Evolutionary conservation across 2,797 vertebrate genomes (phyloP).

Genomic region (Enteromius fasciolatus): DNA sequence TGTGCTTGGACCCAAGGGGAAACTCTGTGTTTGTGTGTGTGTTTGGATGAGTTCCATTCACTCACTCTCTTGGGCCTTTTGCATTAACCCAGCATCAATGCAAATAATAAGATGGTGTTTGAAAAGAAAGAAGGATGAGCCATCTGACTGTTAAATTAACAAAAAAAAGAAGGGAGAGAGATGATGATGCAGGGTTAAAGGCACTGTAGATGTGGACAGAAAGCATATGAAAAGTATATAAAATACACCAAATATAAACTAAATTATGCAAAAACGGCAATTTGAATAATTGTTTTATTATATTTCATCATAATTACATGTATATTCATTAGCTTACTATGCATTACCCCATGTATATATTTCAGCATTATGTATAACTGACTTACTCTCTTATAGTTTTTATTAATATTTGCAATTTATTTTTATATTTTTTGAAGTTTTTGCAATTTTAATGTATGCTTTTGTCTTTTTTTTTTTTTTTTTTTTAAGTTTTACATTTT

Average conservation of each 20-base stretch:
- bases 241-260: not conserved
- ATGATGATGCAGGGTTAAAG: conserved; percentile 11
- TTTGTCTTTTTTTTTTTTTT: not conserved
- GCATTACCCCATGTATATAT: not conserved
- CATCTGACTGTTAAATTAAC: conserved; percentile 49
- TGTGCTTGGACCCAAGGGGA: conserved; percentile 73
- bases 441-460: not conserved
- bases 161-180: conserved; percentile 4
- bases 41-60: conserved; percentile 77
- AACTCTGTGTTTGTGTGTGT: conserved; percentile 38
- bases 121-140: conserved; percentile 69
- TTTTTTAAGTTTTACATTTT: no score
- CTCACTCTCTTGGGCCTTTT: conserved; percentile 71
- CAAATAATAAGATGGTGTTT: conserved; percentile 71
- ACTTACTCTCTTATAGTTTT: not conserved
- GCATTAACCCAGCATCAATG: conserved; percentile 65
- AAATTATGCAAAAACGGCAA: not conserved
- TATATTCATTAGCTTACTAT: not conserved
- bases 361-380: not conserved
- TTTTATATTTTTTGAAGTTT: not conserved
- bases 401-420: not conserved
- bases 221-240: not conserved
- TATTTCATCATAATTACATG: not conserved
- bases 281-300: not conserved
- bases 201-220: conserved; percentile 1